Evolutionary conservation across 2,888 invertebrate genomes (phyloP).

Genomic region (Rhodophaea formosa): DNA sequence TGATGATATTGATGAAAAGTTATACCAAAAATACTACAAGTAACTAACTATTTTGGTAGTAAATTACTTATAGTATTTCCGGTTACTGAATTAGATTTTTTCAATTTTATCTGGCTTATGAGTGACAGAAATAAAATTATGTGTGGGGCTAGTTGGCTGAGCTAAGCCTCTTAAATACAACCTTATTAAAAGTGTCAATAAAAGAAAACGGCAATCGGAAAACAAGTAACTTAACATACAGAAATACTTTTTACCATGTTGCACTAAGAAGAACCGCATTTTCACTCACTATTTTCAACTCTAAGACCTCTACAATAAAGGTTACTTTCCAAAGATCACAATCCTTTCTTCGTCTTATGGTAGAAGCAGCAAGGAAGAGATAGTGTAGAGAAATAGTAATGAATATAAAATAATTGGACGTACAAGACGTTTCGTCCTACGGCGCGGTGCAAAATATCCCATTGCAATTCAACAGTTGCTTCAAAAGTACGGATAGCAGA

Average conservation of each 20-base stretch:
- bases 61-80: no score
- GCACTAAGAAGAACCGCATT: not conserved
- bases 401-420: slow-evolving; percentile 50
- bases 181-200: not conserved
- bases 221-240: slow-evolving; percentile 2
- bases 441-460: slow-evolving; percentile 44
- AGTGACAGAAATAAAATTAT: no score
- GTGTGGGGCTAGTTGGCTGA: no score
- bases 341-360: slow-evolving; percentile 1
- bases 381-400: slow-evolving; percentile 33
- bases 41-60: no score
- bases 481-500: slow-evolving; percentile 44
- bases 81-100: no score
- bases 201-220: slow-evolving; percentile 4
- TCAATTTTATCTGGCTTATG: no score
- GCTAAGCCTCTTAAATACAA: not conserved
- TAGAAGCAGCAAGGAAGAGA: slow-evolving; percentile 1
- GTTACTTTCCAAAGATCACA: not conserved
- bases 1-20: no score
- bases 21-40: no score
- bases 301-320: not conserved
- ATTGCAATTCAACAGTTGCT: slow-evolving; percentile 72
- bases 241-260: not conserved
- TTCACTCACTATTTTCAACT: not conserved
- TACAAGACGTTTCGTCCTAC: slow-evolving; percentile 47